A percentile compares a stretch with the other conserved stretches of the same genome.
Conservation (phyloP, 2,113 vertebrate species). For the Brienomyrus brachyistius region DNA sequence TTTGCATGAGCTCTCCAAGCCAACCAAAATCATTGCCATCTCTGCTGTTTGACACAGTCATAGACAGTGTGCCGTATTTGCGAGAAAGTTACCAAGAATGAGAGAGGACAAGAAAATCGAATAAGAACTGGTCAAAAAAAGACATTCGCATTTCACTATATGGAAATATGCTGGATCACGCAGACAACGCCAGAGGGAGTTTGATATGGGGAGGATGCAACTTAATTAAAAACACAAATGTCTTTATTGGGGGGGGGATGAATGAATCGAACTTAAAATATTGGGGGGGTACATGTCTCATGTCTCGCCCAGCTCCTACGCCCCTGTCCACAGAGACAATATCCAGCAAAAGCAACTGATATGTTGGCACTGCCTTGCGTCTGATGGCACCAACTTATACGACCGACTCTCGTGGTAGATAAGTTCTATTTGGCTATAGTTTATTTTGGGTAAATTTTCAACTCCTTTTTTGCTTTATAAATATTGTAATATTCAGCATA, state of each 20-base stretch:
- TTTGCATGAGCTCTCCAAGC: not conserved
- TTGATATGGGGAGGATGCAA: not conserved
- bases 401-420: too few relatives aligned
- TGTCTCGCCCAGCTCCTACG: not conserved
- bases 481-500: not conserved
- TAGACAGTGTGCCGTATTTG: not conserved
- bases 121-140: not conserved
- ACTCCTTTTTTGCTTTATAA: not conserved
- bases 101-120: not conserved
- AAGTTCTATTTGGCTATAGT: not conserved
- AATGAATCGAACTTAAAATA: not conserved
- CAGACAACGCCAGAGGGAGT: not conserved
- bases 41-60: not conserved
- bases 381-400: too few relatives aligned
- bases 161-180: not conserved
- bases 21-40: not conserved
- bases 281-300: too few relatives aligned
- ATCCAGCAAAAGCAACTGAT: not conserved
- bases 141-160: not conserved
- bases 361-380: too few relatives aligned
- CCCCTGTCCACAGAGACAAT: not conserved
- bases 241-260: too few relatives aligned
- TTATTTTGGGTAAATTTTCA: not conserved
- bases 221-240: not conserved
- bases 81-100: not conserved